These are phyloP conservation scores for Diadophis punctatus DNA, from an alignment of 2,113 vertebrate genomes.

Conservation along the genomic window DNA sequence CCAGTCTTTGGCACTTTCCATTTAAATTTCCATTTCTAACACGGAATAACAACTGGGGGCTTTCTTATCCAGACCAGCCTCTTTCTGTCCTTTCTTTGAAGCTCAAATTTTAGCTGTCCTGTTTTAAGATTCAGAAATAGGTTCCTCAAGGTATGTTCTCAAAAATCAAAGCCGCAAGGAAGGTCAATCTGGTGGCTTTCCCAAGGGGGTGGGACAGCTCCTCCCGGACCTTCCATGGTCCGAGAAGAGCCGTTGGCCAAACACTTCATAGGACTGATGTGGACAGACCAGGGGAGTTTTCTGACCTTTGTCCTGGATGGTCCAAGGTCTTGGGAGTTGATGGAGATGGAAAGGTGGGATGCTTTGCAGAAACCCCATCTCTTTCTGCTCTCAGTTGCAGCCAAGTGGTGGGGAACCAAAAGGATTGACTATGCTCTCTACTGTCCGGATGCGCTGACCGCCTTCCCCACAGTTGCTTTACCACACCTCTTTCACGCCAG, in stretches of 20 bases:
- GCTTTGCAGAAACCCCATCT: accelerated
- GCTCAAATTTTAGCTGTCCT: background rate
- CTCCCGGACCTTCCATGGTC: background rate
- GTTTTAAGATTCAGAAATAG: accelerated
- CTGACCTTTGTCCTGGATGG: accelerated
- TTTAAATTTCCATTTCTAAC: background rate
- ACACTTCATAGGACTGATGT: background rate
- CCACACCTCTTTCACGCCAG: slow-evolving; percentile 97
- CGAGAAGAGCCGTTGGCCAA: background rate
- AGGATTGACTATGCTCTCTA: slow-evolving; percentile 94
- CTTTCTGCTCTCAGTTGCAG: slow-evolving; percentile 73
- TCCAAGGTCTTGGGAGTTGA: slow-evolving; percentile 1
- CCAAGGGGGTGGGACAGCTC: background rate
- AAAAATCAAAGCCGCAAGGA: background rate
- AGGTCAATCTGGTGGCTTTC: background rate
- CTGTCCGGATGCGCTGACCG: slow-evolving; percentile 89
- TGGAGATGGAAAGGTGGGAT: background rate
- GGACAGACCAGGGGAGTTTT: slow-evolving; percentile 2
- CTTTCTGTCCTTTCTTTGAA: background rate
- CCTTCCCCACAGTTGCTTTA: slow-evolving; percentile 91
- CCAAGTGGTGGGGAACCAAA: slow-evolving; percentile 96
- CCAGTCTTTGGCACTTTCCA: slow-evolving; percentile 30
- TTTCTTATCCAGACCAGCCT: background rate
- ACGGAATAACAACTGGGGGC: background rate
- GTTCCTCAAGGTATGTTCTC: accelerated